Base-by-base conservation (phyloP, 2,888 invertebrate species). In the Mythimna pallens region DNA sequence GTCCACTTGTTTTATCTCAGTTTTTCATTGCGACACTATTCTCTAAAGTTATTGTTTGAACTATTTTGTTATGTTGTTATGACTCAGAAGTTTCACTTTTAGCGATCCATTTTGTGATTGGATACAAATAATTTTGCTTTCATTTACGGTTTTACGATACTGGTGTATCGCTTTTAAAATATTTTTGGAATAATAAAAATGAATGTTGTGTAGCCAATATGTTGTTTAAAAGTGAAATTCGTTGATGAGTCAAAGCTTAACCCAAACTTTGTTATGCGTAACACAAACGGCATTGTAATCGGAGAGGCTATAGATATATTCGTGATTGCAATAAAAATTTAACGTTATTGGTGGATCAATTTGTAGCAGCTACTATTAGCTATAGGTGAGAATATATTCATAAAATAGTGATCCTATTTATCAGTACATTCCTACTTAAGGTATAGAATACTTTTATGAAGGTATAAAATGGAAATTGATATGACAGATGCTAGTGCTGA, bases 1-100 rank as follows among this genome's bases (percentile, higher is more conserved):
- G 92, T 91, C 92, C 93, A 94, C 93, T 94, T 92, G 94, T 89
- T 94, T 94, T 94, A 94, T 94, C 87, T 89, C 89, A 86, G 86
- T 86, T 90, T 91, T 88, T 90, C 91, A 91, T 91, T 90, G 92
- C 89, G 90, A 91, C 92, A 93, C 93, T 94, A 93, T 93, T 92
- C 90, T 91, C 86, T 86, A 85, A 89, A 89, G 87, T 89, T 92
- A 92, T 90, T 90, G 90, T 92, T 91, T 90, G 86, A 89, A 89
- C 90, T 91, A 92, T 90, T 89, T 90, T 90, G 88, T 90, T 89
- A 87, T 85, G 86, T 86, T 82, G 83, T 86, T 82, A 86, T 87
- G 87, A 88, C 88, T 86, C 87, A 87, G 22, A 87, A 88, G 89
- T 93, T 93, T 94, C 90, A 88, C 93, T 93, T 94, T 93, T 91